Percentiles rank a stretch among this genome's conserved stretches.
Evolutionary conservation across 2,113 vertebrate species (phyloP).

Genomic region (Entosphenus tridentatus): DNA sequence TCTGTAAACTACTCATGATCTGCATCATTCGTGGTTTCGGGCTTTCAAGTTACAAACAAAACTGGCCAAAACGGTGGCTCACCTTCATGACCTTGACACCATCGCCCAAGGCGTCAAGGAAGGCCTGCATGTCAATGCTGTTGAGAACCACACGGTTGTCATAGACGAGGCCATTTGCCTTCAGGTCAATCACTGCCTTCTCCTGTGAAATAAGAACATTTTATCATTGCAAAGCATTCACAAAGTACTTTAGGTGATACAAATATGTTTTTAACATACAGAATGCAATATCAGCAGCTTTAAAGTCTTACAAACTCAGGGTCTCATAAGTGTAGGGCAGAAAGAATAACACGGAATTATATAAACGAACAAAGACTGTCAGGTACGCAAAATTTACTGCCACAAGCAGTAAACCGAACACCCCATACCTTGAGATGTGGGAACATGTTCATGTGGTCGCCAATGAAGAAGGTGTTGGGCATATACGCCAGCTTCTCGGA

Average conservation of each 20-base stretch:
- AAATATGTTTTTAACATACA: too few species aligned
- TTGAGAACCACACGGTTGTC: slow-evolving; percentile 96
- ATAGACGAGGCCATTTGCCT: slow-evolving; percentile 97
- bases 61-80: slow-evolving; percentile 12
- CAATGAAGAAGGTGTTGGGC: slow-evolving; percentile 93
- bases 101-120: slow-evolving; percentile 84
- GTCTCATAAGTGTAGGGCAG: too few species aligned
- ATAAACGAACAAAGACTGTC: too few species aligned
- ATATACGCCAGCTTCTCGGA: slow-evolving; percentile 95
- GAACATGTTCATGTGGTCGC: slow-evolving; percentile 98
- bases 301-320: too few species aligned
- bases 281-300: too few species aligned
- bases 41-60: too few species aligned
- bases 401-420: too few species aligned
- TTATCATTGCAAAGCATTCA: background rate
- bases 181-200: slow-evolving; percentile 99
- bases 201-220: slow-evolving; percentile 29
- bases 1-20: too few species aligned
- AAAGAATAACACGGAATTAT: too few species aligned
- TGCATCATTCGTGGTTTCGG: too few species aligned
- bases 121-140: slow-evolving; percentile 88
- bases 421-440: slow-evolving; percentile 66
- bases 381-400: too few species aligned
- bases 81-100: slow-evolving; percentile 84
- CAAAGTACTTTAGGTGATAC: background rate